Base-by-base conservation (phyloP, 2,113 vertebrate genomes). In the Castor canadensis region DNA sequence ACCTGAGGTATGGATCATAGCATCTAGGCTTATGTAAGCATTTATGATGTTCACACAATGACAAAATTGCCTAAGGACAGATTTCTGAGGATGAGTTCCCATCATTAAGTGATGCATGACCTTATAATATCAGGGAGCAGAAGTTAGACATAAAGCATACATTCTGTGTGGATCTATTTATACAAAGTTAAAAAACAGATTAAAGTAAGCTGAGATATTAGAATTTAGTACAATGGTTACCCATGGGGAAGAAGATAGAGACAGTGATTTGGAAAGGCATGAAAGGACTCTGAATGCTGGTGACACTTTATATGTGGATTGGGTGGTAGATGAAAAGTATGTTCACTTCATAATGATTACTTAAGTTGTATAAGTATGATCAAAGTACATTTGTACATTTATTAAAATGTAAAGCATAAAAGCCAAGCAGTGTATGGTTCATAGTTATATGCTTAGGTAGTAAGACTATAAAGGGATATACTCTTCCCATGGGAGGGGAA, bases 281-380 rank as follows among this genome's bases (percentile, higher is more conserved):
- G 28, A 76, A 22, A 35, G 38, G 5, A 6, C 4, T 49, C 1
- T 69, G 9, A 32, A 16, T 43, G 0, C 13, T n/a, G 38, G 3
- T 1, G 7, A 28, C 64, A 4, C 32, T 80, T 54, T 87, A 35
- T n/a, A 30, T 64, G 4, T 66, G 49, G 35, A 38, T 26, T 20
- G 12, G 10, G 7, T 30, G 13, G 43, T 60, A n/a, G 5, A 76
- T 71, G 35, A 69, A 82, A 77, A 77, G 11, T 58, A 3, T 69
- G 19, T 73, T 91, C 9, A 2, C 49, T 13, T 45, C 32, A 71
- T 35, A 8, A 54, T 93, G 56, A 20, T 79, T 52, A 26, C 26
- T 67, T 40, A 83, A 32, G 20, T 26, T 38, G 22, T 40, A 32
- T 40, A 20, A 35, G 1, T 49, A 13, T 30, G 67, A 72, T 19